phyloP scores from a whole-genome alignment of 2,113 vertebrate species.

The Sceloporus undulatus region DNA sequence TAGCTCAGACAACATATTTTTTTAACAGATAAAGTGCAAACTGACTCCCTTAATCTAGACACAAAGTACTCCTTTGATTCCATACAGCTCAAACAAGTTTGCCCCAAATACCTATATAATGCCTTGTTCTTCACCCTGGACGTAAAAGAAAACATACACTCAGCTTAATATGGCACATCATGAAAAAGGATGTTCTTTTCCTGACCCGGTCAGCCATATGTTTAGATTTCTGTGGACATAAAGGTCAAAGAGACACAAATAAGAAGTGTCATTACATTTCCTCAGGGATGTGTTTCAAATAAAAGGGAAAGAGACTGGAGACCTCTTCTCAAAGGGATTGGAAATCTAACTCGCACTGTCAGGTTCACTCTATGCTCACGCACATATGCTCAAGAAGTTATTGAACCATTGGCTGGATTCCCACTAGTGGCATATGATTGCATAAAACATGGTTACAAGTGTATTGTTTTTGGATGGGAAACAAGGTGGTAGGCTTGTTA shows the following conservation, averaged over 20 bases:
- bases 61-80: constrained; percentile 47
- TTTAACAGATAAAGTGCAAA: constrained; percentile 5
- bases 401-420: too few relatives aligned
- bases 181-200: constrained; percentile 12
- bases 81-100: constrained; percentile 29
- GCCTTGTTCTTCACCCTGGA: constrained; percentile 9
- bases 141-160: constrained; percentile 38
- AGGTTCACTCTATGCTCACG: background rate
- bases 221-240: background rate
- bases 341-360: background rate
- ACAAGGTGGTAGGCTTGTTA: too few relatives aligned
- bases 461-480: too few relatives aligned
- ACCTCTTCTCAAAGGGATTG: background rate
- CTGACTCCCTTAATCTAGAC: constrained; percentile 30
- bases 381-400: too few relatives aligned
- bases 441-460: too few relatives aligned
- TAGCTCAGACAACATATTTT: background rate
- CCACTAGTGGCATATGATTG: too few relatives aligned
- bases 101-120: background rate
- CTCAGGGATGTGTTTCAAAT: background rate
- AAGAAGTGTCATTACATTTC: background rate
- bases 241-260: background rate
- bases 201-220: constrained; percentile 1
- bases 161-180: background rate
- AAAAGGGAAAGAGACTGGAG: background rate